Percentiles rank a stretch among this genome's conserved stretches.
These are phyloP conservation scores for Dipodomys merriami DNA, from an alignment of 2,113 vertebrate species.

Conservation along the genomic window DNA sequence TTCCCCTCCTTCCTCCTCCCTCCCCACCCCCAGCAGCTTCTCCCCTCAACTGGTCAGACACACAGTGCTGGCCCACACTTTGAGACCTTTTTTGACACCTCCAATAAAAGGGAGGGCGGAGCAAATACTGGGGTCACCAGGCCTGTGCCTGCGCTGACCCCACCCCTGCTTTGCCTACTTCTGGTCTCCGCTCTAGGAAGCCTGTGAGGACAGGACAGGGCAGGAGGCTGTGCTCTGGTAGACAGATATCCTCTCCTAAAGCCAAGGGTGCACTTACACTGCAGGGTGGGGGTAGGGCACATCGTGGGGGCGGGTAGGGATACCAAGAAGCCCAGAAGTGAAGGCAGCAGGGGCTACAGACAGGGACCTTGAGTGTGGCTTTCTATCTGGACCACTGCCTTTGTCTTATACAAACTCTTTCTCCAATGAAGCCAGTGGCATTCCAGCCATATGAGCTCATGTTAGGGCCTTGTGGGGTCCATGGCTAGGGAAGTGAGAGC, in stretches of 20 bases:
- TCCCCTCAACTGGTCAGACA: neutral
- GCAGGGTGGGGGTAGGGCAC: neutral
- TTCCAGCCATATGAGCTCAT: constrained; percentile 68
- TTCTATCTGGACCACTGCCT: neutral
- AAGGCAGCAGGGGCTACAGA: neutral
- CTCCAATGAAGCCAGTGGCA: constrained; percentile 45
- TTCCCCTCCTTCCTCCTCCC: neutral
- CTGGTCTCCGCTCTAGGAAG: neutral
- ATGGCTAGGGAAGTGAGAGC: neutral
- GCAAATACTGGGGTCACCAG: neutral
- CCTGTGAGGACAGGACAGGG: neutral
- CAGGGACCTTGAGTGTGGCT: neutral
- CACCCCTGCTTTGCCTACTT: neutral
- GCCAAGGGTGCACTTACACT: neutral
- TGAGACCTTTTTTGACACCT: neutral
- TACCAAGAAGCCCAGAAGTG: neutral
- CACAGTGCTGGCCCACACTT: neutral
- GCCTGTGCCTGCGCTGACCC: neutral
- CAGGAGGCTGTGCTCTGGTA: neutral
- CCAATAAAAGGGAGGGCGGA: neutral
- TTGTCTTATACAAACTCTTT: neutral
- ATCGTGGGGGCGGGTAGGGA: neutral
- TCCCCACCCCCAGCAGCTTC: too few relatives aligned
- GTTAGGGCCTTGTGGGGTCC: neutral
- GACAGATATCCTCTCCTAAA: neutral